These are phyloP conservation scores for Eriosoma lanigerum DNA, from an alignment of 1,140 invertebrate genomes.

Conservation along the genomic window DNA sequence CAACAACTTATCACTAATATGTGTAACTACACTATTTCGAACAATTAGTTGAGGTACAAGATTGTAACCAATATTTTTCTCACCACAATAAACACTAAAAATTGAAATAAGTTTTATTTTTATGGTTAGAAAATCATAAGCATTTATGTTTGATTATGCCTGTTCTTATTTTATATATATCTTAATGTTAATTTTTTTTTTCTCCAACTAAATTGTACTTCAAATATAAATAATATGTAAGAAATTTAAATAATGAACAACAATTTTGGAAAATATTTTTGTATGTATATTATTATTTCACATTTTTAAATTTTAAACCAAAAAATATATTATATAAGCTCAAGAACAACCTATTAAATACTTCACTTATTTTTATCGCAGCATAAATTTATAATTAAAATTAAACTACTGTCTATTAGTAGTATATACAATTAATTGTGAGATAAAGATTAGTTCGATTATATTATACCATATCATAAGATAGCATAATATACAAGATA, in stretches of 20 bases:
- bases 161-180: slow-evolving; percentile 26
- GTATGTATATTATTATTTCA: background rate
- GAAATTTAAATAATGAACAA: slow-evolving; percentile 14
- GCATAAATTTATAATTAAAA: too few relatives aligned
- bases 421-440: too few relatives aligned
- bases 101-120: slow-evolving; percentile 39
- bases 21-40: slow-evolving; percentile 30
- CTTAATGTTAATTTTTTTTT: slow-evolving; percentile 33
- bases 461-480: too few relatives aligned
- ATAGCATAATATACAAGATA: too few relatives aligned
- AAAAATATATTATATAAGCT: background rate
- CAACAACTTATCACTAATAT: slow-evolving; percentile 37
- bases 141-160: slow-evolving; percentile 23
- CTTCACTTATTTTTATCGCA: background rate
- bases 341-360: slow-evolving; percentile 3
- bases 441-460: too few relatives aligned
- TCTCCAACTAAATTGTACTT: slow-evolving; percentile 27
- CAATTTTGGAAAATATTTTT: slow-evolving; percentile 18
- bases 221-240: slow-evolving; percentile 36
- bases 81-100: slow-evolving; percentile 40
- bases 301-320: background rate
- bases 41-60: slow-evolving; percentile 27
- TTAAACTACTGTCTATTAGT: too few relatives aligned
- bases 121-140: slow-evolving; percentile 15
- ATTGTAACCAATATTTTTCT: slow-evolving; percentile 44